Conservation (phyloP, 2,113 vertebrate species). For the Daubentonia madagascariensis region DNA sequence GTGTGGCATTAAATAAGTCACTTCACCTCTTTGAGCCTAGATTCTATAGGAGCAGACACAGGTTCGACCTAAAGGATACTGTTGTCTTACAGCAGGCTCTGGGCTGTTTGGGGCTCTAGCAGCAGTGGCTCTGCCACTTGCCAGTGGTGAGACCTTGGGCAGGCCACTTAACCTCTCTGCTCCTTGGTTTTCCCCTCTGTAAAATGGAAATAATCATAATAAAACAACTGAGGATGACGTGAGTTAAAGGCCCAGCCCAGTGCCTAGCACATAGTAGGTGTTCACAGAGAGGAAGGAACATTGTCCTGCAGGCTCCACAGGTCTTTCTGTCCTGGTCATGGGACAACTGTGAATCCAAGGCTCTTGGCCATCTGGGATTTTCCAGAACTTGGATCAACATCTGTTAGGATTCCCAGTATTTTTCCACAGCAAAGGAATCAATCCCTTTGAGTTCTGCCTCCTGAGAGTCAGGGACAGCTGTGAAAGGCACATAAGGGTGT, state of each 20-base stretch:
- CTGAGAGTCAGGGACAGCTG: neutral
- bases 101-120: neutral
- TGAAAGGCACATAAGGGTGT: neutral
- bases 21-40: neutral
- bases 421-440: conserved; percentile 32
- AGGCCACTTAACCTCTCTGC: neutral
- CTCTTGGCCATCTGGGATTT: conserved; percentile 32
- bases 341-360: neutral
- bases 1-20: neutral
- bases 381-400: conserved; percentile 15
- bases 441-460: neutral
- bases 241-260: neutral
- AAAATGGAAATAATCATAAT: neutral
- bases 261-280: neutral
- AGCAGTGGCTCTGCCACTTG: neutral
- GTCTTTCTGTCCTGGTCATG: neutral
- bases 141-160: neutral
- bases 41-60: neutral
- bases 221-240: no score
- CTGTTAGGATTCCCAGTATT: conserved; percentile 9
- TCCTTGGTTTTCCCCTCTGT: neutral
- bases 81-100: neutral
- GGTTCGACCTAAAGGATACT: neutral
- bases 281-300: neutral
- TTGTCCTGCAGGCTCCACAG: neutral